Base-by-base conservation (phyloP, 2,113 vertebrate genomes). In the Podiceps cristatus region DNA sequence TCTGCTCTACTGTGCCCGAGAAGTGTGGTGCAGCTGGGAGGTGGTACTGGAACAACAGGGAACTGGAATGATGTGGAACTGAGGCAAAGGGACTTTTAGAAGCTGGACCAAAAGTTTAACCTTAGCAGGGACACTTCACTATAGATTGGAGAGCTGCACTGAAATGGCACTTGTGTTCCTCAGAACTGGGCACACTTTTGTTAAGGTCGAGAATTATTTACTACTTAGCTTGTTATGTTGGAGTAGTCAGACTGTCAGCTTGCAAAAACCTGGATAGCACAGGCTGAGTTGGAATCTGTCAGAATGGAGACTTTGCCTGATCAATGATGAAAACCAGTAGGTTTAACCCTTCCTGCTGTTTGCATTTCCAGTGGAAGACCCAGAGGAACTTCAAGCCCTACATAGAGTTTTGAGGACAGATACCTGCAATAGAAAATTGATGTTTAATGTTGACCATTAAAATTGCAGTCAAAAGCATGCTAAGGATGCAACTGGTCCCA, bases 281-380 rank as follows among this genome's bases (percentile, higher is more conserved):
- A 75, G 66, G 33, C 66, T 90, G 86, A 88, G 58, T 37, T 75
- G 40, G 42, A 76, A 35, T 62, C 50, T 83, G 25, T 73, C 47
- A 59, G 71, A 86, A 66, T 62, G 45, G 42, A 90, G 58, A 23
- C 15, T 72, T 92, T 59, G 13, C 47, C 42, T 77, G 31, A 45
- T 77, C 18, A 69, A 71, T 88, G 59, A 47, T 55, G 42, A 73
- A 90, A 37, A 27, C 4, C 20, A 42, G 15, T 68, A n/a, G 11
- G 6, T 92, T 93, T 83, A 88, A 77, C 22, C 8, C 29, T 50
- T 88, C 18, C 58, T 63, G 50, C 37, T 84, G 13, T 89, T 94
- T 86, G 53, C 37, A 55, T 75, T 94, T 88, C 33, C n/a, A 7
- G 0, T 91, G 56, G 29, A 59, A 92, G 44, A 86, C 35, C 6